Percentiles rank a stretch among this genome's conserved stretches.
These are phyloP conservation scores for Turdus rufiventris DNA, from an alignment of 2,113 vertebrate species.

Conservation along the genomic window DNA sequence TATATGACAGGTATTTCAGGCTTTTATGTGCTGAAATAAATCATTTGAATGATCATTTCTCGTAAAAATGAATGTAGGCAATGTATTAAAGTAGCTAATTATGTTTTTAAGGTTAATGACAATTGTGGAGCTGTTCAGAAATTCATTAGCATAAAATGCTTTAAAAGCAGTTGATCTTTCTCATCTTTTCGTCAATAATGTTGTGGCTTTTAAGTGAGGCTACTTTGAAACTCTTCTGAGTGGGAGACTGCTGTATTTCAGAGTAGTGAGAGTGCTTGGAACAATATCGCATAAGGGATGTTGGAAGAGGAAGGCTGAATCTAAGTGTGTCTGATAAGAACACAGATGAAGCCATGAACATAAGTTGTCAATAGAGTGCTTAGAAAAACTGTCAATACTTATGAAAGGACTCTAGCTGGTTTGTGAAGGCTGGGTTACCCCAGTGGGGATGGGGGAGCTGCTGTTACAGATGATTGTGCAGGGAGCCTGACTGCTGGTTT, in stretches of 20 bases:
- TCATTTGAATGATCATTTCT: neutral
- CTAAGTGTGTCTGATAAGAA: neutral
- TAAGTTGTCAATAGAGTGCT: accelerated
- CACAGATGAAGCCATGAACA: accelerated
- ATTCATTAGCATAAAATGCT: neutral
- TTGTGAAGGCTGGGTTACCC: neutral
- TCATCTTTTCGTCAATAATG: neutral
- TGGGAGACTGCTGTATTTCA: neutral
- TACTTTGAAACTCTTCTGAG: neutral
- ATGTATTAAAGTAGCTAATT: neutral
- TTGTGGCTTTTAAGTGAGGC: neutral
- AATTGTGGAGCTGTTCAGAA: neutral
- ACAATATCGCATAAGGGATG: neutral
- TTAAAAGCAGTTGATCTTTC: neutral
- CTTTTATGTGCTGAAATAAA: neutral
- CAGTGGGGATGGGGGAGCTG: accelerated
- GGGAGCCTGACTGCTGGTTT: accelerated
- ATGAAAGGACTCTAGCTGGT: accelerated
- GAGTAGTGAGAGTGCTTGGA: neutral
- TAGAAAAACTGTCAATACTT: neutral
- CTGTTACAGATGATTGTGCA: neutral
- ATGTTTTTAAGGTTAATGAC: neutral
- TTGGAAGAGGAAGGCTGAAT: neutral
- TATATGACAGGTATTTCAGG: neutral
- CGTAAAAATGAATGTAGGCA: neutral